These are phyloP conservation scores for Agonopterix heracliana DNA, from an alignment of 2,888 invertebrate species.

Conservation along the genomic window DNA sequence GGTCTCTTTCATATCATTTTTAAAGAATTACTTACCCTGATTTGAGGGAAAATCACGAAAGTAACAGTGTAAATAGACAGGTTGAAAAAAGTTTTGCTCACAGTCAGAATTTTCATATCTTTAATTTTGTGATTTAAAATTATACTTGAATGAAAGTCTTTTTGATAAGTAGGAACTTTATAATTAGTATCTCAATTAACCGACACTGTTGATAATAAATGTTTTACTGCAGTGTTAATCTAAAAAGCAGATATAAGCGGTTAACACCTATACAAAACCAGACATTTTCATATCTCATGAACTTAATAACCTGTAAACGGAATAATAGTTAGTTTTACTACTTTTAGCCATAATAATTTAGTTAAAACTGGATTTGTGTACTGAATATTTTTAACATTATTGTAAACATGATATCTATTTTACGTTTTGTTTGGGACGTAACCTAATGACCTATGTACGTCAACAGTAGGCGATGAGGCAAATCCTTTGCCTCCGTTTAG, in stretches of 20 bases:
- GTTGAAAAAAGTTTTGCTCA: too few relatives aligned
- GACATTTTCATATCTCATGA: slow-evolving; percentile 26
- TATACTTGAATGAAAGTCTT: too few relatives aligned
- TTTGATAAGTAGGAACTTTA: too few relatives aligned
- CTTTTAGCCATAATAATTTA: slow-evolving; percentile 19
- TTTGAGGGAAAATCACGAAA: too few relatives aligned
- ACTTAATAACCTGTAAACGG: slow-evolving; percentile 27
- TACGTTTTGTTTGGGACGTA: slow-evolving; percentile 30
- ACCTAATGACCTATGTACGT: slow-evolving; percentile 67
- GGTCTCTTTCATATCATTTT: too few relatives aligned
- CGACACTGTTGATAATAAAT: too few relatives aligned
- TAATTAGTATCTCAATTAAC: too few relatives aligned
- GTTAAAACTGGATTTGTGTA: slow-evolving; percentile 19
- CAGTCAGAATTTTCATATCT: too few relatives aligned
- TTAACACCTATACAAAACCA: slow-evolving; percentile 14
- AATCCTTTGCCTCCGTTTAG: slow-evolving; percentile 54
- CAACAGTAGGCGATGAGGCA: slow-evolving; percentile 73
- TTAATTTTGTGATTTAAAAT: too few relatives aligned
- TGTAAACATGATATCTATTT: slow-evolving; percentile 13
- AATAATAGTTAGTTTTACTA: slow-evolving; percentile 13
- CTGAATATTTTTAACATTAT: not conserved
- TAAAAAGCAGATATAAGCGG: slow-evolving; percentile 18
- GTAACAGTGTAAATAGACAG: too few relatives aligned
- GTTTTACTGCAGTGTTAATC: too few relatives aligned
- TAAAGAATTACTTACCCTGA: too few relatives aligned